Evolutionary conservation across 1,140 invertebrate species (phyloP).

Genomic region (Drosophila azteca): DNA sequence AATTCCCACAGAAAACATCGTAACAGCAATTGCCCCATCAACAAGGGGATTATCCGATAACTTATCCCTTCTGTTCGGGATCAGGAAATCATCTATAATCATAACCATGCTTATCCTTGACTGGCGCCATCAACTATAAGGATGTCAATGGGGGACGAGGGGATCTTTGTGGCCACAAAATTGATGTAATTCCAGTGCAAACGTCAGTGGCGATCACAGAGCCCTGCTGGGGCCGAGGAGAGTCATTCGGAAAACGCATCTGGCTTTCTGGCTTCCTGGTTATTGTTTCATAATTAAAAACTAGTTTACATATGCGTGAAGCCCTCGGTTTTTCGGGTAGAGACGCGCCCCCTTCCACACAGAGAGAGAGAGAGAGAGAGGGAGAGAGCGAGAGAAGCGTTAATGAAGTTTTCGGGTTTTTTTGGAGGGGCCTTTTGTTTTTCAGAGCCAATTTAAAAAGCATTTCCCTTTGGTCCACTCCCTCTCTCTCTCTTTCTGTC

Average conservation of each 20-base stretch:
- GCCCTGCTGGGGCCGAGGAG: not conserved
- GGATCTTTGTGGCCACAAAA: slow-evolving; percentile 18
- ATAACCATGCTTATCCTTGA: slow-evolving; percentile 23
- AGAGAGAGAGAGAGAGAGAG: no score
- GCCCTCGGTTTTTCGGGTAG: slow-evolving; percentile 37
- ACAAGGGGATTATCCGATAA: slow-evolving; percentile 1
- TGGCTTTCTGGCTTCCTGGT: slow-evolving; percentile 53
- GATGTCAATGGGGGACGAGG: slow-evolving; percentile 38
- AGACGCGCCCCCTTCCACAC: slow-evolving; percentile 2
- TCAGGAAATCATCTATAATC: slow-evolving; percentile 35
- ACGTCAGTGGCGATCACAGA: slow-evolving; percentile 24
- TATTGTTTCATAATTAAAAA: slow-evolving; percentile 77
- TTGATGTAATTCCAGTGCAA: slow-evolving; percentile 40
- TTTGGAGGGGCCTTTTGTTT: slow-evolving; percentile 17
- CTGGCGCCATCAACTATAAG: slow-evolving; percentile 33
- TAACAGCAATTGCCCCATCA: no score
- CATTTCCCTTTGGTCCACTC: slow-evolving; percentile 11
- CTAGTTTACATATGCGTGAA: slow-evolving; percentile 60
- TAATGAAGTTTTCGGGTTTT: slow-evolving; percentile 73
- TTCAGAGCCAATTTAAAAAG: slow-evolving; percentile 42
- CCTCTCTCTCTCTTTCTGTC: no score
- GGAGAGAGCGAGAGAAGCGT: slow-evolving; percentile 11
- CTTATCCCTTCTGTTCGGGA: slow-evolving; percentile 9
- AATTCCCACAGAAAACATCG: no score
- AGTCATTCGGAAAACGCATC: slow-evolving; percentile 20